A percentile compares a stretch with the other conserved stretches of the same genome.
These are phyloP conservation scores for Scolopax rusticola DNA, from an alignment of 2,797 vertebrate genomes.

Conservation along the genomic window DNA sequence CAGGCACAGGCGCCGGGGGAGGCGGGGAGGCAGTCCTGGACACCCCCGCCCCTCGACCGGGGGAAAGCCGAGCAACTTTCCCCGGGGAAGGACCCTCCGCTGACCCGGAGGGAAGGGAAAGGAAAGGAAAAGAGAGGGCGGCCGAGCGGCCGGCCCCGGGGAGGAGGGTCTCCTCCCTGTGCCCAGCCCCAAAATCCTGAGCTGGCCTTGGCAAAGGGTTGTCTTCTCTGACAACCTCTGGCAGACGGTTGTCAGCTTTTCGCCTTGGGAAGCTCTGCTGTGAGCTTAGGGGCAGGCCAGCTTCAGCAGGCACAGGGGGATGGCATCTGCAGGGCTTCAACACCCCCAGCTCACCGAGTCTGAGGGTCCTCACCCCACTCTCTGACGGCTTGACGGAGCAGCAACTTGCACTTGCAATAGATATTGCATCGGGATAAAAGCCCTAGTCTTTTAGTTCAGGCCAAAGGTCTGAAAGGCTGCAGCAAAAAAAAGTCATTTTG, in stretches of 20 bases:
- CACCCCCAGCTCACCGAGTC: neutral
- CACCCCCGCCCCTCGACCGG: neutral
- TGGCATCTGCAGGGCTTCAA: neutral
- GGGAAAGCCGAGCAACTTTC: neutral
- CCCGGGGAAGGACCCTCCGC: neutral
- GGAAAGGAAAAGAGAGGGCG: neutral
- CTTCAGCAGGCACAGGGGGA: neutral
- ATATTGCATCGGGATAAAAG: neutral
- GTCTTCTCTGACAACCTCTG: neutral
- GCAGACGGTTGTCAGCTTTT: neutral
- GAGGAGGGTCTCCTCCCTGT: neutral
- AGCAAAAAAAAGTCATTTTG: neutral
- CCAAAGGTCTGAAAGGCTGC: neutral
- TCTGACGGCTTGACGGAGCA: neutral
- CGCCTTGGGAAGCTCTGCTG: too few species aligned
- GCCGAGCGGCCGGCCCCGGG: neutral
- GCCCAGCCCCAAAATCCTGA: neutral
- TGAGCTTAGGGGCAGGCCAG: neutral
- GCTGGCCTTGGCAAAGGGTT: fast-evolving
- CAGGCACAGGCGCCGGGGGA: neutral
- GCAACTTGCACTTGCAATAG: neutral
- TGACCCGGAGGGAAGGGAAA: neutral
- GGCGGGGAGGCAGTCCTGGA: neutral
- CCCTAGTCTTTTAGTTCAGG: neutral
- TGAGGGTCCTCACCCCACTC: fast-evolving